A percentile compares a stretch with the other conserved stretches of the same genome.
Evolutionary conservation across 35 echinoderm and acorn worm genomes (phyloP).

Genomic region (Acanthaster planci): DNA sequence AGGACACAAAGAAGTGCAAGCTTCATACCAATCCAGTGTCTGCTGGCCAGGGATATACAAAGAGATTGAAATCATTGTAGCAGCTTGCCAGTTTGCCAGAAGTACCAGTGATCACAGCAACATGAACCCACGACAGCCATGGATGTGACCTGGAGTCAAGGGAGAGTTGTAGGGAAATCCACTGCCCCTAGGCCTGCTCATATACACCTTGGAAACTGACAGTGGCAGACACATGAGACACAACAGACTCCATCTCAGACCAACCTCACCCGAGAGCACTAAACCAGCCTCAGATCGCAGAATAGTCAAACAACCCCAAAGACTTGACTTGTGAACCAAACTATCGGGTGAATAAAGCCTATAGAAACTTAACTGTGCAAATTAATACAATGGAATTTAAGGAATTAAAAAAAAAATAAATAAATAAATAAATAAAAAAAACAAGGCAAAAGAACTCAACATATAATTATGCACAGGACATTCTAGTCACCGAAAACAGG

Average conservation of each 20-base stretch:
- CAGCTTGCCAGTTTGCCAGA: constrained; percentile 34
- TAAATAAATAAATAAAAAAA: no score
- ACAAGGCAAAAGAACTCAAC: no score
- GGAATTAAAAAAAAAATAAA: no score
- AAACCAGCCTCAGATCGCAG: neutral
- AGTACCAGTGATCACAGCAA: neutral
- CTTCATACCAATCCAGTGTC: neutral
- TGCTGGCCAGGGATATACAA: constrained; percentile 33
- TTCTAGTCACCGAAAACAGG: no score
- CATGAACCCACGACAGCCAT: constrained; percentile 2
- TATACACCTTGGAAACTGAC: constrained; percentile 25
- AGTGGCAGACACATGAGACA: constrained; percentile 11
- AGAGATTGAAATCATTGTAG: constrained; percentile 32
- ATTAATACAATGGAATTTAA: no score
- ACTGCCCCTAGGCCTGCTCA: constrained; percentile 36
- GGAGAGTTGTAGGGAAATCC: neutral
- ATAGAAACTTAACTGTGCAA: no score
- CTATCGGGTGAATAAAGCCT: no score
- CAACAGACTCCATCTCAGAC: constrained; percentile 38
- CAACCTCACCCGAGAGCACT: neutral
- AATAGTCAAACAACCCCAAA: neutral
- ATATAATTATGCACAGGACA: no score
- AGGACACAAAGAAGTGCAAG: constrained; percentile 31
- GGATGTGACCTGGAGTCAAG: constrained; percentile 31
- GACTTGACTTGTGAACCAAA: no score